phyloP scores from a whole-genome alignment of 2,113 vertebrate genomes.

The Grammomys dolichurus region DNA sequence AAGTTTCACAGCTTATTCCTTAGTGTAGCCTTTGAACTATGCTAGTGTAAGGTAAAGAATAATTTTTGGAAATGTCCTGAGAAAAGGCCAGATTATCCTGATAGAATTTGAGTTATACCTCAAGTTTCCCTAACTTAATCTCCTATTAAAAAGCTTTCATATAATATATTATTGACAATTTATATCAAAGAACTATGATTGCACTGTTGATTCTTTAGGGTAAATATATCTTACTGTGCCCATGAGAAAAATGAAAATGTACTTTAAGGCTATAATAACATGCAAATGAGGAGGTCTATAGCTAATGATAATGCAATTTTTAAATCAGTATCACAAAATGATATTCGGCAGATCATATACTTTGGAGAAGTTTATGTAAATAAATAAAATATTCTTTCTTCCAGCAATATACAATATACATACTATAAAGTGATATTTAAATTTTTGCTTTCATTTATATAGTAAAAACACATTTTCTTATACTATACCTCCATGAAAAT shows the following conservation, averaged over 20 bases:
- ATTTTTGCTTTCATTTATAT: slow-evolving; percentile 24
- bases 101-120: neutral
- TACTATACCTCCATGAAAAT: neutral
- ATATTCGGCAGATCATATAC: neutral
- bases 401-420: neutral
- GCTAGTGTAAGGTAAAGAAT: neutral
- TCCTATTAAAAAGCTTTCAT: neutral
- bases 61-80: neutral
- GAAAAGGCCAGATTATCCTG: accelerated
- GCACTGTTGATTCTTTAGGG: neutral
- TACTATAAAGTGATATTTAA: neutral
- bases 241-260: neutral
- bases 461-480: neutral
- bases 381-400: neutral
- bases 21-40: neutral
- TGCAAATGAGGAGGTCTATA: neutral
- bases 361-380: neutral
- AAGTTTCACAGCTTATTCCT: neutral
- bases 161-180: neutral
- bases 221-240: neutral
- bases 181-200: neutral
- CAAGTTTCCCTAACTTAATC: neutral
- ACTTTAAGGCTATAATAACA: neutral
- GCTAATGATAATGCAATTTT: neutral
- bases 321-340: neutral